Conservation (phyloP, 2,888 invertebrate genomes). For the Lithophane ornitopus region DNA sequence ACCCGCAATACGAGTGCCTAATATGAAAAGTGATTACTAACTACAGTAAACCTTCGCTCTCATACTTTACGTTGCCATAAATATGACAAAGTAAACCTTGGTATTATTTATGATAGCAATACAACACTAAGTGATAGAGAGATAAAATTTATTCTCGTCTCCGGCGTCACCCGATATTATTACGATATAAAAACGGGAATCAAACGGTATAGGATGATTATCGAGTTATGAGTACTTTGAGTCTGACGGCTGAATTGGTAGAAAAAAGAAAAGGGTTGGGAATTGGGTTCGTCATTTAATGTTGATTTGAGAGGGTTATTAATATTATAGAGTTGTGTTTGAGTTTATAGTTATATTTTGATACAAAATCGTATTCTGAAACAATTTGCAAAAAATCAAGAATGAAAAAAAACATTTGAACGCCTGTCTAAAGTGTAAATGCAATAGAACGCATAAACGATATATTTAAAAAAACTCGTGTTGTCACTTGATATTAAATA, state of each 20-base stretch:
- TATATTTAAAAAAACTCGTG: not conserved
- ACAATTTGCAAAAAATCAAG: not conserved
- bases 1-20: constrained; percentile 23
- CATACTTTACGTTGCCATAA: constrained; percentile 76
- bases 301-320: constrained; percentile 33
- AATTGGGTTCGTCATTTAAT: constrained; percentile 18
- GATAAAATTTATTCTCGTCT: constrained; percentile 76
- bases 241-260: constrained; percentile 33
- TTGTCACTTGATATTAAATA: not conserved
- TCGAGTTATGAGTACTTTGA: constrained; percentile 55
- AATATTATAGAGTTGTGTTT: too few relatives aligned
- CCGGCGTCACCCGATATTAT: constrained; percentile 72
- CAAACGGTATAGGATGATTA: constrained; percentile 64
- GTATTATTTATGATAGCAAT: constrained; percentile 84
- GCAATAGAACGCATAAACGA: constrained; percentile 22
- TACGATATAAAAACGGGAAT: constrained; percentile 69
- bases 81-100: constrained; percentile 87
- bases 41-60: constrained; percentile 67
- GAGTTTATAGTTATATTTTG: not conserved
- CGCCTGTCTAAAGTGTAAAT: constrained; percentile 7
- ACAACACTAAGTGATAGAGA: constrained; percentile 87
- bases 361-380: not conserved
- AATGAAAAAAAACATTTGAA: not conserved
- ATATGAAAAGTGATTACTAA: constrained; percentile 71
- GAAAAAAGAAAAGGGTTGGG: constrained; percentile 46